These are phyloP conservation scores for Microcebus jonahi DNA, from an alignment of 2,113 vertebrate species.

Conservation along the genomic window DNA sequence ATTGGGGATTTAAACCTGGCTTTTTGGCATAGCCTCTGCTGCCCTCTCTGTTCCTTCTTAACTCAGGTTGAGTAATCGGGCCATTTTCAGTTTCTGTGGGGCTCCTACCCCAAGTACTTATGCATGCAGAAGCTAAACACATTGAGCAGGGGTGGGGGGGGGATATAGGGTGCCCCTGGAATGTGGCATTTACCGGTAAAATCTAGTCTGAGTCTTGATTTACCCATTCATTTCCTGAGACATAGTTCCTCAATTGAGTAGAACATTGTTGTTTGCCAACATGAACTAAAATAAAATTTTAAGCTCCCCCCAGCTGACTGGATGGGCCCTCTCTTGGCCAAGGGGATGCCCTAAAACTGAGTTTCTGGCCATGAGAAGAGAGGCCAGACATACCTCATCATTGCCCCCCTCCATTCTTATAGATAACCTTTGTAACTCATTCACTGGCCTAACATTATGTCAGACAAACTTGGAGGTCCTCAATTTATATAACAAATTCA, in stretches of 20 bases:
- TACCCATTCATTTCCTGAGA: not conserved
- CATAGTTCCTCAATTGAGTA: not conserved
- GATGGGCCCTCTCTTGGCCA: no score
- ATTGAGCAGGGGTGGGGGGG: not conserved
- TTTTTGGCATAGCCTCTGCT: not conserved
- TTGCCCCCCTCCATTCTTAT: no score
- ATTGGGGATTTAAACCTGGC: not conserved
- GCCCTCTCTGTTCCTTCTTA: not conserved
- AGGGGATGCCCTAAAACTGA: no score
- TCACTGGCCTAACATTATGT: no score
- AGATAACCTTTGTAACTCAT: no score
- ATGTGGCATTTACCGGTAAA: constrained; percentile 10
- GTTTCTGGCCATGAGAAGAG: no score
- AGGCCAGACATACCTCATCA: no score
- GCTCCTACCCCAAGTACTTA: not conserved
- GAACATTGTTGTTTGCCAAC: not conserved
- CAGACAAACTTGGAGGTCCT: no score
- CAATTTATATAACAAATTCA: no score
- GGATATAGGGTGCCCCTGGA: not conserved
- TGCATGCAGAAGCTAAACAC: not conserved
- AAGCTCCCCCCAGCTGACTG: no score
- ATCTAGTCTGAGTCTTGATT: not conserved
- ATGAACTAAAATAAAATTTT: no score
- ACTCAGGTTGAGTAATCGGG: not conserved
- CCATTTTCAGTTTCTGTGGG: not conserved